Evolutionary conservation across 2,797 vertebrate species (phyloP), one percentile per base, ranked within the genome.

Genomic region (Danio choprae): DNA sequence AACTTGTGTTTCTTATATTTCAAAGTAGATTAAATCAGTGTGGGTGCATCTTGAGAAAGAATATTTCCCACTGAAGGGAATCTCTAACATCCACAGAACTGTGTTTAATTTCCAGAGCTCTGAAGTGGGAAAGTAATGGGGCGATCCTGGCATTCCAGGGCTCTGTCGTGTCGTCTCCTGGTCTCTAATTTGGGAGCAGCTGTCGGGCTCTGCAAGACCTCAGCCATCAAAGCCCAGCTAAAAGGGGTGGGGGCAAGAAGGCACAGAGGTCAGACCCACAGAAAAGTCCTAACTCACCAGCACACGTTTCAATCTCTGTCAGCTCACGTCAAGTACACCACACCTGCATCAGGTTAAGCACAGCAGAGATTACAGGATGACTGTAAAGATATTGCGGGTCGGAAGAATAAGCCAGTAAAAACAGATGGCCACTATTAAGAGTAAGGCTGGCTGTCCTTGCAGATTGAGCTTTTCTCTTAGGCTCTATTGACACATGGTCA

Each of bases 181-280:
- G 85, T 90, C 93, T 94, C 90, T 95, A 94, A 94, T 95, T 94
- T 94, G 89, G 87, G 88, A 93, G 87, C 93, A 94, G 93, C 92
- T 94, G 93, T 93, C 84, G 81, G 88, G 84, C 84, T 88, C 88
- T 90, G 89, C 89, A 89, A 90, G 88, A 86, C 84, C 87, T 91
- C 88, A 88, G 86, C 87, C 89, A 91, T 93, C 89, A 93, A 93
- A 92, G 89, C 81, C 76, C 56, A 56, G 40, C 70, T 29, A 12
- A 41, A 70, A 44, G 68, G 38, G 64, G 12, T 5, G 67, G 18
- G 69, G 63, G 46, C 20, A 12, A 13, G 13, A 51, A 9, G 50
- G 4, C 63, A 7, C 20, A 70, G 65, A 79, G 79, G 77, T 82
- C 73, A 86, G 86, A 83, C 50, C 81, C 77, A 77, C 76, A 79